Percentiles rank a stretch among this genome's conserved stretches.
phyloP scores from a whole-genome alignment of 1,140 invertebrate species.

The Lasioglossum baleicum region DNA sequence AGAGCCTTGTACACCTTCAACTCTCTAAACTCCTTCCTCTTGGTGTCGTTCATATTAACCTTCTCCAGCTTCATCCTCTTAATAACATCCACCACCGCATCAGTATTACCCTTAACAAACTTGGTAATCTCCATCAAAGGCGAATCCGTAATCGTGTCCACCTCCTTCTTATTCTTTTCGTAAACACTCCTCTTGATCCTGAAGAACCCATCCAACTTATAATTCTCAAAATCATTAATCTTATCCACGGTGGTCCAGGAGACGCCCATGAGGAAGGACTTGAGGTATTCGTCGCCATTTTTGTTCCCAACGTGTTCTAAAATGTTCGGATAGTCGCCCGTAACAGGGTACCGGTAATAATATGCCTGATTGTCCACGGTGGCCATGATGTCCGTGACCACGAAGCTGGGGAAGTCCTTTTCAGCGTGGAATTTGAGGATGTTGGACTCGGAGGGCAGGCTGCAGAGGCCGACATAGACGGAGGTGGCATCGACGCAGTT shows the following conservation, averaged over 20 bases:
- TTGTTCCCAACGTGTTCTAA: background rate
- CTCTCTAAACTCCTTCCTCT: too few relatives aligned
- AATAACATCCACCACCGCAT: background rate
- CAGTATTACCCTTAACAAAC: background rate
- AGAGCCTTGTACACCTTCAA: background rate
- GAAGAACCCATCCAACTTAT: fast-evolving
- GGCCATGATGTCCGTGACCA: constrained; percentile 8
- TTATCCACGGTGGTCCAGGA: background rate
- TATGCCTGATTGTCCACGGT: background rate
- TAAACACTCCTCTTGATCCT: constrained; percentile 1
- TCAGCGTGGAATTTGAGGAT: constrained; percentile 14
- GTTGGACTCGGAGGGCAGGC: background rate
- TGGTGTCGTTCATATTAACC: background rate
- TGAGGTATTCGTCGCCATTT: background rate
- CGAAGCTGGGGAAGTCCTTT: background rate
- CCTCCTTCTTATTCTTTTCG: background rate
- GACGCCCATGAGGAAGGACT: background rate
- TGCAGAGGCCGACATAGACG: constrained; percentile 15
- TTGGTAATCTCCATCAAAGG: background rate
- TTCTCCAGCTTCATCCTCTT: background rate
- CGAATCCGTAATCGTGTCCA: background rate
- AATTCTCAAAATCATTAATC: background rate
- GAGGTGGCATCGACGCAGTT: background rate
- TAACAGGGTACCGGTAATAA: background rate
- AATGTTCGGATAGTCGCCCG: too few relatives aligned